Percentiles rank a stretch among this genome's conserved stretches.
Evolutionary conservation across 1,140 invertebrate species (phyloP).

Genomic region (Mizuhopecten yessoensis): DNA sequence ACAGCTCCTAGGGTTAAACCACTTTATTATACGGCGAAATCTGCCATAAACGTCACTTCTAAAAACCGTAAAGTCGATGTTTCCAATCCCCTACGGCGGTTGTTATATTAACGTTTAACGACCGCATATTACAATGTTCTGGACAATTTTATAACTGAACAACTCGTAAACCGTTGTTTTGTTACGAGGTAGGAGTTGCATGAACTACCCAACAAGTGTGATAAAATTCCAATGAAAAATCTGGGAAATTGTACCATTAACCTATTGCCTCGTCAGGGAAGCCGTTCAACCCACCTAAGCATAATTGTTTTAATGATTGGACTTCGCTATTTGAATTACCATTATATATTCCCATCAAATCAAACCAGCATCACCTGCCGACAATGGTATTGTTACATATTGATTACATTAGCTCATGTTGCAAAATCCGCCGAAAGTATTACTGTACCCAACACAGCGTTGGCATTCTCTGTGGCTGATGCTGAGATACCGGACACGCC

Average conservation of each 20-base stretch:
- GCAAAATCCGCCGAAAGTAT: conserved; percentile 20
- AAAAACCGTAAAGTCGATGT: too few relatives aligned
- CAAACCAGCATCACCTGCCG: not conserved
- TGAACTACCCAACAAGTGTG: too few relatives aligned
- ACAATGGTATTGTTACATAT: not conserved
- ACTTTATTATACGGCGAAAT: too few relatives aligned
- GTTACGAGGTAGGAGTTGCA: too few relatives aligned
- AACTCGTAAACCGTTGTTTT: too few relatives aligned
- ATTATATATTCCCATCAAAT: not conserved
- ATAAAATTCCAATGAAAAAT: too few relatives aligned
- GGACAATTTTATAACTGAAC: too few relatives aligned
- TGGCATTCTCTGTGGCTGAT: not conserved
- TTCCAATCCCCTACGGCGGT: too few relatives aligned
- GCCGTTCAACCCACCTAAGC: not conserved
- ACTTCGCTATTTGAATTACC: not conserved
- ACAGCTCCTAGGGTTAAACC: too few relatives aligned
- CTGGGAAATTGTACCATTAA: not conserved
- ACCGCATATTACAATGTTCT: too few relatives aligned
- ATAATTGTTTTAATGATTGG: not conserved
- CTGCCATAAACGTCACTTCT: too few relatives aligned
- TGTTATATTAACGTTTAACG: too few relatives aligned
- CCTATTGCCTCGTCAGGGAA: not conserved
- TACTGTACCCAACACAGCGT: not conserved
- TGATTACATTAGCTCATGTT: not conserved
- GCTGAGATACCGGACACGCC: not conserved